Base-by-base conservation (phyloP, 53 echinoderm and acorn worm genomes). In the Apostichopus leukothele region DNA sequence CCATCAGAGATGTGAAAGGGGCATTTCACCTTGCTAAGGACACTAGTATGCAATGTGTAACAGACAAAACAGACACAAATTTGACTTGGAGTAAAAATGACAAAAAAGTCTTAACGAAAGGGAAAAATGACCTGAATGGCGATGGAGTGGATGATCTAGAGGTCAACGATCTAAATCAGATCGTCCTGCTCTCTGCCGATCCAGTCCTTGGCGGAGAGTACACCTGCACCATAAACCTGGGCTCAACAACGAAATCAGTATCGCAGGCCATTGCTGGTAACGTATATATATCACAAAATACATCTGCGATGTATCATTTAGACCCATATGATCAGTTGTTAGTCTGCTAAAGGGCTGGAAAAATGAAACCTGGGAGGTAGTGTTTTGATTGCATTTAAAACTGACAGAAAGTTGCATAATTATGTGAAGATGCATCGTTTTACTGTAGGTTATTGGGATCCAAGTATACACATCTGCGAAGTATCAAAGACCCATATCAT, bases 121-220 rank as follows among this genome's bases (percentile, higher is more conserved):
- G 79, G 18, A 79, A 79, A 52, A 50, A 79, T 50, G 52, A 52
- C 53, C 13, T 79, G 4, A 53, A 79, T 52, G 79, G 52, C 39
- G 79, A 79, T 79, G 51, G 2, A 50, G 53, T 13, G 1, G 54
- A 79, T 79, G 79, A 79, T 18, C 9, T 79, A 79, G 79, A 79
- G 18, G 16, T 79, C 50, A 51, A 5, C 2, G 51, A 79, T 18
- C 39, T 3, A 39, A 79, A 79, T 18, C 51, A n/a, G 18, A 5
- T 79, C 9, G 52, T 52, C n/a, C 53, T 79, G 5, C 52, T 79
- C 14, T 52, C 53, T 6, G 53, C 39, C 1, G 54, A 79, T 79
- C 5, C 51, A 51, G 16, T 52, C 18, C 79, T 79, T 13, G n/a
- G 9, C 20, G 79, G 79, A 79, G 79, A 79, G 5, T 79, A 79